These are phyloP conservation scores for Zosterops japonicus DNA, from an alignment of 2,113 vertebrate species.

Conservation along the genomic window DNA sequence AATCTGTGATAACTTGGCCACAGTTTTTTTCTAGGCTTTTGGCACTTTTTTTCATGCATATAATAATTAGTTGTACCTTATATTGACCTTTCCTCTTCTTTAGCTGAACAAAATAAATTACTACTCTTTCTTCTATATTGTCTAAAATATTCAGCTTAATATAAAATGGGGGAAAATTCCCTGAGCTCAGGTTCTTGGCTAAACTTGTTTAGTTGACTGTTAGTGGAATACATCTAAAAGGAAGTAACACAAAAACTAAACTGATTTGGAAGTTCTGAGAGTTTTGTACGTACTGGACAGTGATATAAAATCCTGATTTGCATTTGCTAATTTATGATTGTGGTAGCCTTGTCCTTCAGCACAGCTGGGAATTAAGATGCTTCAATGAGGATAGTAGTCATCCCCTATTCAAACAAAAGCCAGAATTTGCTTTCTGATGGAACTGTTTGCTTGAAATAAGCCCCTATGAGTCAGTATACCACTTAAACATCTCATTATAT, in stretches of 20 bases:
- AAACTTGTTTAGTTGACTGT: neutral
- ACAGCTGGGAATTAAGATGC: neutral
- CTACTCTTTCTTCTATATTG: neutral
- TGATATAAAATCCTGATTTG: neutral
- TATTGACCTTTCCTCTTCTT: neutral
- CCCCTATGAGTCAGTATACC: neutral
- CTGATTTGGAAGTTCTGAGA: neutral
- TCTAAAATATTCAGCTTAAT: neutral
- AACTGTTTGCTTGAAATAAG: neutral
- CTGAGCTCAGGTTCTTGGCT: neutral
- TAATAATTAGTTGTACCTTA: neutral
- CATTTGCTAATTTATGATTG: neutral
- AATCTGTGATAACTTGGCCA: neutral
- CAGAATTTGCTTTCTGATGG: neutral
- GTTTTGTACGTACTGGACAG: neutral
- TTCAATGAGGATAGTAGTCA: neutral
- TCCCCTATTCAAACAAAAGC: neutral
- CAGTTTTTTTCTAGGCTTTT: neutral
- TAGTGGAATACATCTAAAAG: neutral
- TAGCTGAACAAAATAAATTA: neutral
- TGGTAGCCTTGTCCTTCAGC: neutral
- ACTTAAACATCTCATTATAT: neutral
- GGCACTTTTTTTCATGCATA: fast-evolving
- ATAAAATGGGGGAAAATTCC: neutral
- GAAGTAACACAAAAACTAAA: neutral